Evolutionary conservation across 2,888 invertebrate species (phyloP), one percentile per base, ranked within the genome.

Genomic region (Pollenia labialis): DNA sequence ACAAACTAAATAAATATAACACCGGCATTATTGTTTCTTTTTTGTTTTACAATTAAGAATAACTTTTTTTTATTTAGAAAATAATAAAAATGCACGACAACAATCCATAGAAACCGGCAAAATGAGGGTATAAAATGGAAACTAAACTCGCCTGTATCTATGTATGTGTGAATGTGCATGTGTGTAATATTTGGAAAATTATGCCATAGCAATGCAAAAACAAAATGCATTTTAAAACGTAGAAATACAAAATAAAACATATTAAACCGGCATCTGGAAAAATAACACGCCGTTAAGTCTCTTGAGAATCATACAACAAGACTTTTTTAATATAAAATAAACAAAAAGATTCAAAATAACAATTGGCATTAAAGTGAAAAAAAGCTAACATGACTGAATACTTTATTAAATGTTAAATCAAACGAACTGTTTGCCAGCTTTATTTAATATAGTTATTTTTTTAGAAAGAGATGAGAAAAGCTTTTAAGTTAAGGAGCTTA

Each of bases 241-340:
- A 44, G 8, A 11, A 56, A 14, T 32, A 32, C 1, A 32, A 32
- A 32, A 32, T 32, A 50, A 18, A n/a, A 6, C 14, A n/a, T 14
- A 44, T 64, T 56, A 80, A 76, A 83, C 77, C 71, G 64, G 64
- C 71, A 77, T 64, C 16, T 77, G 40, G 40, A 18, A 18, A 56
- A 62, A 48, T 48, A 82, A 69, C 23, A 64, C 64, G 69, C 54
- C 71, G 71, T 71, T 71, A 64, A 64, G 62, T 62, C 83, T 71
- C 60, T 62, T 23, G 12, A 56, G 48, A 66, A 40, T 44, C 23
- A 40, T 18, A 64, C 32, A 75, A 40, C 44, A 23, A 46, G 14
- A 16, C 16, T 42, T 18, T 18, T 2, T 18, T 14, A 62, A 52
- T 18, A 12, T 1, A 58, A 46, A 23, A 48, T 10, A 40, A 23